Evolutionary conservation across 2,888 invertebrate species (phyloP), one percentile per base, ranked within the genome.

Genomic region (Latrodectus elegans): DNA sequence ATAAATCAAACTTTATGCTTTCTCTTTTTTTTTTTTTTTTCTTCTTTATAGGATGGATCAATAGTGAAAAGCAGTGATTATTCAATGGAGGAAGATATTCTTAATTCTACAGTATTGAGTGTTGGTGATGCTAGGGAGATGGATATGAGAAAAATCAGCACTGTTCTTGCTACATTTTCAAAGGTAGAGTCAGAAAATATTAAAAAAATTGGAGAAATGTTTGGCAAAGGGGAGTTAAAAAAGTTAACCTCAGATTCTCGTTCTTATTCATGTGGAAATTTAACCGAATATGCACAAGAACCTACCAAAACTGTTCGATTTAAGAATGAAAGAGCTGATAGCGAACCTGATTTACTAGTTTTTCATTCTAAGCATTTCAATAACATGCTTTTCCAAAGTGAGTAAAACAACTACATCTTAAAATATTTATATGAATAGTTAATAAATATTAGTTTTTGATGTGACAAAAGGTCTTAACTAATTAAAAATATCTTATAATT

Each of bases 371-470:
- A 84, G 65, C 77, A 78, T n/a, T 77, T 78, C 49, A 84, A 77
- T 67, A 78, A 84, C 65, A 68, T 72, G 11, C 68, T 83, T 71
- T 84, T 84, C 17, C 70, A 84, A 73, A 84, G 84, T 84, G 38
- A 84, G 77, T 78, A 22, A 17, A 17, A 70, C 10, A 22, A 14
- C 51, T 15, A 10, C n/a, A 14, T 9, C n/a, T 77, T 65, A 55
- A 38, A 10, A 38, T 70, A 1, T 55, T 38, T 38, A 38, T 38
- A 38, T 38, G 6, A 38, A 38, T 38, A 38, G 6, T 0, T 38
- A 6, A 6, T 38, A 38, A 38, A 38, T 38, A 38, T 6, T 38
- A 6, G 6, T 38, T 38, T 38, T 38, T 38, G 4, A 38, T 6
- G 4, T 38, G 3, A 38, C 6, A 38, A 38, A 6, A 38, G 38